Base-by-base conservation (phyloP, 2,797 vertebrate genomes). In the Muscicapa comitata region DNA sequence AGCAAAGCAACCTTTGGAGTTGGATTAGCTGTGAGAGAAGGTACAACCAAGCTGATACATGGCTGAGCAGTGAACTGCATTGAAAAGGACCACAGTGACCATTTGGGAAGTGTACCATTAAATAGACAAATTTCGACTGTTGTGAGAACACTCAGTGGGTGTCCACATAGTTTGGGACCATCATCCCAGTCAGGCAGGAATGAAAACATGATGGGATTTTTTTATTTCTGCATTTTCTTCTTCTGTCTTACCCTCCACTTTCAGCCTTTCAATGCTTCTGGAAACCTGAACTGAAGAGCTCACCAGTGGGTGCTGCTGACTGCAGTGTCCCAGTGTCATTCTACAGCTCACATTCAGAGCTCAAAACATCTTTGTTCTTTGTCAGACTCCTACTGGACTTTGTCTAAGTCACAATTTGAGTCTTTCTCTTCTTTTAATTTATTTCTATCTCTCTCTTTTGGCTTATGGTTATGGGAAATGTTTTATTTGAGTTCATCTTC, bases 241-340 rank as follows among this genome's bases (percentile, higher is more conserved):
- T 90, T 72, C 29, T 4, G 2, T 11, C 2, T 10, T 31, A 24
- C 3, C 2, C 5, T 61, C 26, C 8, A 65, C 9, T 1, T 54
- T 86, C 16, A 37, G 9, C 29, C 13, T 43, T 87, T 92, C 17
- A 79, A 43, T 29, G 7, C 8, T 61, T 54, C 58, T 86, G 45
- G 28, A 72, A 78, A 50, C 12, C 7, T 21, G 57, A 78, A 74
- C 11, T 53, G 43, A 63, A 55, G 11, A 75, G 45, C 28, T 57
- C 38, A 35, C 10, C 11, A 33, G 17, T 37, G 15, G 23, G 7
- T 71, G 23, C 23, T 76, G 15, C 24, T 82, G 61, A 67, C 24
- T 55, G 19, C 19, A 51, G 37, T 29, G 40, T 29, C 35, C 35
- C 0, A 1, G 5, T 50, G 45, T 13, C 17, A 57, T 2, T 78